Conservation (phyloP, 2,888 invertebrate genomes). For the Platycnemis pennipes region DNA sequence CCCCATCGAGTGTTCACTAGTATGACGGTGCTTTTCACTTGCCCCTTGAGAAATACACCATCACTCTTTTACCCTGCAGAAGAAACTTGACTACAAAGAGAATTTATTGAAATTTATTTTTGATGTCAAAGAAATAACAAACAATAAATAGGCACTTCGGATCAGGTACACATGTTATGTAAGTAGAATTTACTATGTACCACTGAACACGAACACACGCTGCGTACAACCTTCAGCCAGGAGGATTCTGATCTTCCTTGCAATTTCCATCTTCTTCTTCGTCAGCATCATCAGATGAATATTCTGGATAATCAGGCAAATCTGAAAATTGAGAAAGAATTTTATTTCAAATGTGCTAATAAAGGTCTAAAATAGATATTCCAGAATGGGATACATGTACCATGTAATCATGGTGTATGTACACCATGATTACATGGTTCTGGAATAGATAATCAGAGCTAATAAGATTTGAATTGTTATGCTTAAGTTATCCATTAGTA, state of each 20-base stretch:
- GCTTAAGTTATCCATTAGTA: background rate
- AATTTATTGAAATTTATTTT: background rate
- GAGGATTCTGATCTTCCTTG: background rate
- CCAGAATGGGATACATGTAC: background rate
- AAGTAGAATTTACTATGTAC: background rate
- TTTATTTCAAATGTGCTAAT: background rate
- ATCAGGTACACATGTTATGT: too few species aligned
- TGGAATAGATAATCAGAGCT: too few species aligned
- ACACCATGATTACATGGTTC: too few species aligned
- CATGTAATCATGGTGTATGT: too few species aligned
- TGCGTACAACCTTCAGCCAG: background rate
- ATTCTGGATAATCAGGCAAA: slow-evolving; percentile 72
- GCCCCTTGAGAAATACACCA: too few species aligned
- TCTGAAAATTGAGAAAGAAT: background rate
- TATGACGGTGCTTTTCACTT: too few species aligned
- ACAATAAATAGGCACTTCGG: background rate
- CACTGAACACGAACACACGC: too few species aligned
- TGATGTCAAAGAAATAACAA: too few species aligned
- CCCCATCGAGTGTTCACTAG: too few species aligned
- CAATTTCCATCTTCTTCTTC: slow-evolving; percentile 28
- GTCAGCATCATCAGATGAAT: slow-evolving; percentile 72
- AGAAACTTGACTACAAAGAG: background rate
- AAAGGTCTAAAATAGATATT: background rate
- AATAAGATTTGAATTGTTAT: too few species aligned
- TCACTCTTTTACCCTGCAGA: background rate